Evolutionary conservation across 2,113 vertebrate species (phyloP), one percentile per base, ranked within the genome.

Genomic region (Morphnarchus princeps): DNA sequence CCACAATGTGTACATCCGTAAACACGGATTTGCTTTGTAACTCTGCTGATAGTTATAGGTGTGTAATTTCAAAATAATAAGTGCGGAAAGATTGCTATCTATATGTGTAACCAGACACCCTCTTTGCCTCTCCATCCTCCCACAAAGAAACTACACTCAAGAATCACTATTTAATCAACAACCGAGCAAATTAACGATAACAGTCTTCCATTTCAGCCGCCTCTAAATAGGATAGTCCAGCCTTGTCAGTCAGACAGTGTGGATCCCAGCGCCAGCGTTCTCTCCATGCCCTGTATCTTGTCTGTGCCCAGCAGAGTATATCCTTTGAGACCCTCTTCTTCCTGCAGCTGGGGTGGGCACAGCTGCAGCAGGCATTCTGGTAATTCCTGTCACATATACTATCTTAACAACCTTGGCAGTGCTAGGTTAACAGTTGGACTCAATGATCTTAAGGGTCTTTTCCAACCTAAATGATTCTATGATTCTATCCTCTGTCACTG

Each of bases 401-500:
- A 1, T 1, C 63, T n/a, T 1, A 9, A 14, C 65, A 52, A 43
- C 2, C n/a, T 16, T 20, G 66, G 28, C 58, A 79, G 54, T 2
- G 43, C 10, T 9, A 11, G 43, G 34, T 3, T 4, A 31, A 19
- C 0, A 0, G 8, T 4, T 11, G 71, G 13, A 55, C 45, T 50
- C 2, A 0, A 7, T 5, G 38, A 36, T 2, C 20, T 49, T 19
- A 17, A 22, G 24, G 26, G 14, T 14, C 10, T 49, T 32, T 42
- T 31, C 78, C 78, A 62, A 1, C 49, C 10, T 11, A 36, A 49
- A 16, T 1, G 17, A 34, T 17, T 17, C 2, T 6, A 0, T 0
- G 24, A 18, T 5, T 52, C 40, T 21, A 3, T 8, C 29, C 77
- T 25, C 54, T 7, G 38, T 3, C 6, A 0, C 2, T 9, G 11